Conservation (phyloP, 1,140 invertebrate species). For the Streblospio benedicti region DNA sequence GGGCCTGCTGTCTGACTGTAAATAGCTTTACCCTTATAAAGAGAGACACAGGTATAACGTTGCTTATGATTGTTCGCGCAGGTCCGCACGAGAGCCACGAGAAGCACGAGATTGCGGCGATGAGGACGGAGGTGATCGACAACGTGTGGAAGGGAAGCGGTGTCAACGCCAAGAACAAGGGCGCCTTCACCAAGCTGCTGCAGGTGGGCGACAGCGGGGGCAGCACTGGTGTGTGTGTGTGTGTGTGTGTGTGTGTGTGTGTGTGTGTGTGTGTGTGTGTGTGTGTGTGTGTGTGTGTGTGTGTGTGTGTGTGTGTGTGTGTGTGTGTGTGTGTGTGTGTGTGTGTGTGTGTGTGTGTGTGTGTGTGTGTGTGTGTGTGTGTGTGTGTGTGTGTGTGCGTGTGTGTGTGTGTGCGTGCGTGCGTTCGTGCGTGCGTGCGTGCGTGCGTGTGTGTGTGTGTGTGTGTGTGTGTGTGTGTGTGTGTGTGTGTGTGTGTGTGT, state of each 20-base stretch:
- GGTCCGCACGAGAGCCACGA: neutral
- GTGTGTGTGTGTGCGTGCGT: slow-evolving; percentile 20
- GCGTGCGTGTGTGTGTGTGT: slow-evolving; percentile 1
- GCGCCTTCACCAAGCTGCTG: slow-evolving; percentile 6
- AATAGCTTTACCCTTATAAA: too few species aligned
- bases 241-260: slow-evolving; percentile 13
- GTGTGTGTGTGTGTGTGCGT: slow-evolving; percentile 20
- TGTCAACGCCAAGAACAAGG: neutral
- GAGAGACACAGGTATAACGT: too few species aligned
- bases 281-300: slow-evolving; percentile 21
- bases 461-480: slow-evolving; percentile 8
- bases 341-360: slow-evolving; percentile 14
- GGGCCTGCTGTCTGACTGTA: too few species aligned
- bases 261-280: slow-evolving; percentile 19
- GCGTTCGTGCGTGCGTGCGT: too few species aligned
- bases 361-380: slow-evolving; percentile 20
- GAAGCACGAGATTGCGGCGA: neutral
- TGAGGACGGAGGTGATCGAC: neutral
- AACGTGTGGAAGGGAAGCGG: neutral
- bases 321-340: slow-evolving; percentile 7
- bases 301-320: slow-evolving; percentile 18
- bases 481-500: slow-evolving; percentile 18
- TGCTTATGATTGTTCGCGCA: too few species aligned
- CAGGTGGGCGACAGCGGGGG: slow-evolving; percentile 18
- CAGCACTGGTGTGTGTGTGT: slow-evolving; percentile 10